phyloP scores from a whole-genome alignment of 2,113 vertebrate genomes.

The Erinaceus europaeus region DNA sequence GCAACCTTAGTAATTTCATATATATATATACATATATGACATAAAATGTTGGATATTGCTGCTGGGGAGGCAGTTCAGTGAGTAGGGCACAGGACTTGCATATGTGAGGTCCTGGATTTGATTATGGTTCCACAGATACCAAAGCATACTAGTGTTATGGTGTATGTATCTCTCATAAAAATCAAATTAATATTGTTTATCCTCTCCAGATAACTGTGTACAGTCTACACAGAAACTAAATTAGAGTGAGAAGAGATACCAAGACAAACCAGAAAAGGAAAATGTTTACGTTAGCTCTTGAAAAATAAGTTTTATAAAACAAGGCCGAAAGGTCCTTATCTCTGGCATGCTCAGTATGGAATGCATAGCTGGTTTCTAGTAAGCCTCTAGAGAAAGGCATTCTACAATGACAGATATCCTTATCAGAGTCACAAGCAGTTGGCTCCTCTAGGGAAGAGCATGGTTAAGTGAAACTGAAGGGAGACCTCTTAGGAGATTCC shows the following conservation, averaged over 20 bases:
- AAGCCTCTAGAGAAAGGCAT: conserved; percentile 2
- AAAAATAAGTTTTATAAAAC: neutral
- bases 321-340: neutral
- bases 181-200: too few species aligned
- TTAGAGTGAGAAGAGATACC: neutral
- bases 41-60: too few species aligned
- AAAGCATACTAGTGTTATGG: too few species aligned
- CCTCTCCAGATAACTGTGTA: too few species aligned
- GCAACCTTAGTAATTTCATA: too few species aligned
- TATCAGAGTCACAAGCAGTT: neutral
- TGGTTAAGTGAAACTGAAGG: neutral
- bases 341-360: neutral
- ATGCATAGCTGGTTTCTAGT: neutral
- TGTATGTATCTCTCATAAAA: too few species aligned
- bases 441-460: neutral
- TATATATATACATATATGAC: too few species aligned
- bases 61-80: too few species aligned
- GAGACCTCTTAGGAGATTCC: neutral
- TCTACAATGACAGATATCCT: neutral
- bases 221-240: neutral
- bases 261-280: neutral
- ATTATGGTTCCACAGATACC: too few species aligned
- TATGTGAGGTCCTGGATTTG: too few species aligned
- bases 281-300: neutral
- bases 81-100: too few species aligned